These are phyloP conservation scores for Ricordea florida DNA, from an alignment of 92 coral and sea anemone genomes.

Conservation along the genomic window DNA sequence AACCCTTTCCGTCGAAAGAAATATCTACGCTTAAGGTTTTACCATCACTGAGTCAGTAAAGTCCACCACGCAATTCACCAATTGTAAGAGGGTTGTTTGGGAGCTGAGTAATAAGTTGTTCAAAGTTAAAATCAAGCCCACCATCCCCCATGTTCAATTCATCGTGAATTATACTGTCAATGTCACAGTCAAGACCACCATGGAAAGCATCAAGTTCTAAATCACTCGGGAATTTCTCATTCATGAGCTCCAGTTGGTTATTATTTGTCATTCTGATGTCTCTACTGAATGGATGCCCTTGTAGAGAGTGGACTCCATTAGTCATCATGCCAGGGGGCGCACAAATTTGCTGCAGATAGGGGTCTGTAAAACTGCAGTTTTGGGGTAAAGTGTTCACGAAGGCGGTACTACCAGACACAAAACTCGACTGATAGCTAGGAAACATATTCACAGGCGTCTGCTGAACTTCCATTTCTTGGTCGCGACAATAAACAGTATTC, in stretches of 20 bases:
- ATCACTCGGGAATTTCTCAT: conserved; percentile 85
- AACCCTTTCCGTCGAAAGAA: neutral
- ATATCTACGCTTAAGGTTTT: conserved; percentile 1
- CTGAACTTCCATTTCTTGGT: conserved; percentile 67
- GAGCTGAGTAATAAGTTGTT: conserved; percentile 73
- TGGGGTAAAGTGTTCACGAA: conserved; percentile 17
- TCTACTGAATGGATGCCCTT: conserved; percentile 26
- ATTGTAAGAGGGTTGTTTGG: conserved; percentile 73
- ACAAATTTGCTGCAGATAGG: conserved; percentile 12
- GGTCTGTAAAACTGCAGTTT: conserved; percentile 8
- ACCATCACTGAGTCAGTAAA: conserved; percentile 45
- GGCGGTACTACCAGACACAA: conserved; percentile 9
- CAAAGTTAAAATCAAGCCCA: conserved; percentile 90
- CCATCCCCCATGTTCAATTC: conserved; percentile 94
- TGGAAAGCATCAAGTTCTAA: conserved; percentile 76
- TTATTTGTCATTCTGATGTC: conserved; percentile 24
- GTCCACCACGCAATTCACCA: conserved; percentile 68
- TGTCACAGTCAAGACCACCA: conserved; percentile 88
- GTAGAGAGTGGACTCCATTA: conserved; percentile 15
- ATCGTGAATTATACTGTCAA: conserved; percentile 80
- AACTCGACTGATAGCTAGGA: conserved; percentile 38
- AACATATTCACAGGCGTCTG: conserved; percentile 33
- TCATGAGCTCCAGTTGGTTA: conserved; percentile 49
- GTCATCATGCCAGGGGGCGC: conserved; percentile 10
- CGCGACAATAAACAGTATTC: conserved; percentile 14